Base-by-base conservation (phyloP, 1,140 invertebrate genomes). In the Uloborus diversus region DNA sequence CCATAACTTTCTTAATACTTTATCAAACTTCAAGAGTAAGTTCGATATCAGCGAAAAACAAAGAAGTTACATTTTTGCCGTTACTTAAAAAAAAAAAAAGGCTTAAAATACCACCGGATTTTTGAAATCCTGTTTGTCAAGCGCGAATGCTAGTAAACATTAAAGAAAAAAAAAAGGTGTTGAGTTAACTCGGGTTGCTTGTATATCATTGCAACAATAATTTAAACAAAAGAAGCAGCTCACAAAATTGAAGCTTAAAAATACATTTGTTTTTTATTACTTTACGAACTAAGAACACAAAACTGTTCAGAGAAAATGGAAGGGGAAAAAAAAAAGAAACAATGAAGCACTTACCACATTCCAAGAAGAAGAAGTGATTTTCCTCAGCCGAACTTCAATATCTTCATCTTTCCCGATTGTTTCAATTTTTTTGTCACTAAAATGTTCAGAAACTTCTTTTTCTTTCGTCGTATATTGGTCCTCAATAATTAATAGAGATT, bases 291-390 rank as follows among this genome's bases (percentile, higher is more conserved):
- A 61, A 61, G 13, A 11, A 32, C 13, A 47, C 42, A 47, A 25
- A 14, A 66, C 20, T 33, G 27, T 23, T 9, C 14, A 66, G 23
- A 11, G 28, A 47, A 27, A 32, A 14, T 23, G 13, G 9, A 20
- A 3, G 20, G 25, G n/a, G 7, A 13, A 28, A 20, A 20, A n/a
- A 3, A 66, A 66, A 23, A 30, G 14, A 49, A 27, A 65, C 0
- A 23, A 42, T 28, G n/a, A 7, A 7, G 13, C 11, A 61, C 69
- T 73, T 61, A 61, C 69, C 7, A 73, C 13, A 61, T 73, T 35
- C 69, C 69, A 73, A 14, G 69, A 73, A 4, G 69, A 59, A 4
- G 69, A 61, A 23, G 30, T 73, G 47, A 61, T 47, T 61, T 73
- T 73, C 57, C 61, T 73, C 27, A 23, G n/a, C 23, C 69, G n/a